Evolutionary conservation across 92 coral and sea anemone genomes (phyloP).

Genomic region (Palythoa heliodiscus): DNA sequence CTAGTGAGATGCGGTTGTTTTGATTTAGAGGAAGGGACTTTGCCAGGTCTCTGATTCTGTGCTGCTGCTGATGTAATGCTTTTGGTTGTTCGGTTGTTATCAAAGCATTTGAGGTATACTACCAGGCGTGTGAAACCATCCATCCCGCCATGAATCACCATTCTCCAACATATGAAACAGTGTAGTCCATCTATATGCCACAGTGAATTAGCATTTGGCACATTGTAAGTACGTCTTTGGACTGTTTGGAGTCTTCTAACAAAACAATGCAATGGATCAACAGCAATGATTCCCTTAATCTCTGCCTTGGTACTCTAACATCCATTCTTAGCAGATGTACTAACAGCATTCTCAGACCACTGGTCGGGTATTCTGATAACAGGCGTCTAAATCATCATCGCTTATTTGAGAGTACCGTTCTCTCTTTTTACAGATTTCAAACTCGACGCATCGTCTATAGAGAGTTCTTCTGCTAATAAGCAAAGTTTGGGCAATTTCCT

Average conservation of each 20-base stretch:
- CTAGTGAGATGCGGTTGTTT: constrained; percentile 42
- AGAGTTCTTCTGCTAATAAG: constrained; percentile 28
- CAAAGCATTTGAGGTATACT: constrained; percentile 35
- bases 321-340: constrained; percentile 46
- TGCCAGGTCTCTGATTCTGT: constrained; percentile 42
- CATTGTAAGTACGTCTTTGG: constrained; percentile 61
- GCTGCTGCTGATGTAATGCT: neutral
- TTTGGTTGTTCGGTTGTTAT: constrained; percentile 51
- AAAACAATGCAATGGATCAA: constrained; percentile 57
- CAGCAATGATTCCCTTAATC: constrained; percentile 58
- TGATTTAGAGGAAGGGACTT: constrained; percentile 35
- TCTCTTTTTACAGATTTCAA: constrained; percentile 51
- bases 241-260: constrained; percentile 49
- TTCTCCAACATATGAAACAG: constrained; percentile 48
- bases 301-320: constrained; percentile 19
- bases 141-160: constrained; percentile 50
- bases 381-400: constrained; percentile 51
- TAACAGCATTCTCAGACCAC: constrained; percentile 54
- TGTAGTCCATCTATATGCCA: constrained; percentile 67
- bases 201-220: constrained; percentile 62
- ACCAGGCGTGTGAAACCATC: constrained; percentile 46
- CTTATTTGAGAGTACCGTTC: constrained; percentile 29
- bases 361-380: constrained; percentile 47
- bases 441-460: constrained; percentile 20
- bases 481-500: constrained; percentile 28